A percentile compares a stretch with the other conserved stretches of the same genome.
phyloP scores from a whole-genome alignment of 2,888 invertebrate species.

The Arge pagana region DNA sequence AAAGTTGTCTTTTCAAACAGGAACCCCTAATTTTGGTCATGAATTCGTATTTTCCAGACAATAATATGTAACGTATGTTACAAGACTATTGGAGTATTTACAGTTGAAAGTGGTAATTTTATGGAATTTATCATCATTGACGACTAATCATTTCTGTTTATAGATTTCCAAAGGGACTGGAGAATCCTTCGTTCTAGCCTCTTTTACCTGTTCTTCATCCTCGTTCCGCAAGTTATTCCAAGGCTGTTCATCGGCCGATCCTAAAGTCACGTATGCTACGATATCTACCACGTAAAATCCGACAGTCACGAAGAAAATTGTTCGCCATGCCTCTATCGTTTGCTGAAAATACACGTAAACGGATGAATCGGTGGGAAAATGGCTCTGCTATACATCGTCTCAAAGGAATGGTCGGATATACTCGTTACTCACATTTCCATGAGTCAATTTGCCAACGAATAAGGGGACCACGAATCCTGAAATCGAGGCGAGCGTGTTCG shows the following conservation, averaged over 20 bases:
- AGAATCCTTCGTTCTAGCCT: no score
- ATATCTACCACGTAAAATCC: constrained; percentile 71
- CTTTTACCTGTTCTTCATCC: constrained; percentile 40
- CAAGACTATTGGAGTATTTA: no score
- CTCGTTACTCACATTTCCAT: constrained; percentile 69
- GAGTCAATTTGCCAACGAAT: constrained; percentile 74
- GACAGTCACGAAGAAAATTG: constrained; percentile 77
- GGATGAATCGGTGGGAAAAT: background rate
- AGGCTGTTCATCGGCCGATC: constrained; percentile 71
- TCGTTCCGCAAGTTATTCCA: constrained; percentile 63
- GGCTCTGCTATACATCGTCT: no score
- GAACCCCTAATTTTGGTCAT: no score
- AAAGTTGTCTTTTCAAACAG: no score
- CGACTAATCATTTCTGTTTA: constrained; percentile 30
- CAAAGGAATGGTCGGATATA: no score
- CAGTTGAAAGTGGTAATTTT: no score
- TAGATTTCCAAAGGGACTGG: constrained; percentile 58
- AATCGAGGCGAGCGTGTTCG: constrained; percentile 78
- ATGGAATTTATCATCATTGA: no score
- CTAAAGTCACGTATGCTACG: constrained; percentile 66
- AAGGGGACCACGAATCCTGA: constrained; percentile 81
- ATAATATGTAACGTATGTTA: no score
- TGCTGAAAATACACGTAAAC: constrained; percentile 61
- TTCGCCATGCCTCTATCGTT: constrained; percentile 75
- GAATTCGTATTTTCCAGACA: no score